Evolutionary conservation across 2,797 vertebrate genomes (phyloP).

Genomic region (Cirrhinus molitorella): DNA sequence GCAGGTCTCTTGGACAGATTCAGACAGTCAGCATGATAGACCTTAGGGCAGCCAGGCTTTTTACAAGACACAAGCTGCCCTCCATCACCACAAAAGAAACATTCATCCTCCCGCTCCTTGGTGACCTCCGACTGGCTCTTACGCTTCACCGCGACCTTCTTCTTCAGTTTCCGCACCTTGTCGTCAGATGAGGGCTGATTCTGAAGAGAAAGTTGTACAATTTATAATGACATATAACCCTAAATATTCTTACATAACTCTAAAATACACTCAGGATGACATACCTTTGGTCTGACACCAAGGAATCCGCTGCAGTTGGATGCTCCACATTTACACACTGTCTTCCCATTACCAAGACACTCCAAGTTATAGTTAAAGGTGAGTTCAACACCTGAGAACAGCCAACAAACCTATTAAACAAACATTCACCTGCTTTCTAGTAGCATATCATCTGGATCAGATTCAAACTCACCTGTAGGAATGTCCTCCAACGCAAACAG

Average conservation of each 20-base stretch:
- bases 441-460: neutral
- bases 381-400: slow-evolving; percentile 88
- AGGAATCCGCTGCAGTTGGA: slow-evolving; percentile 98
- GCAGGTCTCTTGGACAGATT: slow-evolving; percentile 96
- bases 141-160: slow-evolving; percentile 85
- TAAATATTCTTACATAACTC: neutral
- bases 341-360: slow-evolving; percentile 97
- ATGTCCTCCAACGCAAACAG: slow-evolving; percentile 96
- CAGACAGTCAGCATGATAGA: slow-evolving; percentile 97
- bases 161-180: slow-evolving; percentile 88
- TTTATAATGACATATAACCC: neutral
- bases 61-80: slow-evolving; percentile 98
- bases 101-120: slow-evolving; percentile 96
- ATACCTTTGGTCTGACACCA: slow-evolving; percentile 96
- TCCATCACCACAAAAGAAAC: slow-evolving; percentile 96
- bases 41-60: slow-evolving; percentile 95
- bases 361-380: slow-evolving; percentile 99
- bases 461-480: slow-evolving; percentile 85
- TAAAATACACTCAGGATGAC: neutral
- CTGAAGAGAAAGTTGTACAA: slow-evolving; percentile 67
- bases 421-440: neutral
- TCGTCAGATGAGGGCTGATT: slow-evolving; percentile 92
- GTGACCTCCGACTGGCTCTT: slow-evolving; percentile 88
- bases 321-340: slow-evolving; percentile 97
- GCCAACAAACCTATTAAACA: neutral